A percentile compares a stretch with the other conserved stretches of the same genome.
Evolutionary conservation across 2,113 vertebrate genomes (phyloP).

Genomic region (Myodes glareolus): DNA sequence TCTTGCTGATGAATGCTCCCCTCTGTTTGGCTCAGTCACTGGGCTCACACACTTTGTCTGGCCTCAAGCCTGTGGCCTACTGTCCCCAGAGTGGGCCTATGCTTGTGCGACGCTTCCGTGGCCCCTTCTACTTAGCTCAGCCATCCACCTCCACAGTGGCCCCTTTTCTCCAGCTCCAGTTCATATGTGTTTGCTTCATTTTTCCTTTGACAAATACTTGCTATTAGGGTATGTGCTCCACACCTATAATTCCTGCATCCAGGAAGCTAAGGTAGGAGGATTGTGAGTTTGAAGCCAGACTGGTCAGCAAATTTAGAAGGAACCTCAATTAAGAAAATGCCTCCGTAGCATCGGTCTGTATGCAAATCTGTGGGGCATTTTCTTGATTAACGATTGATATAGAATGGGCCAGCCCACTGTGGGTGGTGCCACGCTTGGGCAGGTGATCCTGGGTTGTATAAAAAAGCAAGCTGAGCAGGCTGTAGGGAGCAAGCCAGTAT

Average conservation of each 20-base stretch:
- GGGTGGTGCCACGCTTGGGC: background rate
- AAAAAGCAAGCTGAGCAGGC: background rate
- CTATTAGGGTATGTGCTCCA: background rate
- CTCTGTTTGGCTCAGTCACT: background rate
- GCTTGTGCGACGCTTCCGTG: background rate
- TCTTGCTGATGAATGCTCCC: background rate
- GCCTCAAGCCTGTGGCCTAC: rapidly evolving
- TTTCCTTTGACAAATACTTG: background rate
- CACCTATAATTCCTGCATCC: background rate
- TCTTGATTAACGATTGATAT: background rate
- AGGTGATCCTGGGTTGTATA: background rate
- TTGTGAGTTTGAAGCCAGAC: background rate
- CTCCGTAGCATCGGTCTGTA: background rate
- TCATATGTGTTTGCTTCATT: background rate
- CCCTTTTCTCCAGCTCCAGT: background rate
- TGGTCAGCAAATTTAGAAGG: background rate
- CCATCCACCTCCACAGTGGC: background rate
- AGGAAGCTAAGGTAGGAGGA: background rate
- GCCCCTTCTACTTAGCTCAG: background rate
- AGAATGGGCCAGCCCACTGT: background rate
- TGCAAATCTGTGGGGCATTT: background rate
- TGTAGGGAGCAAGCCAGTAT: background rate
- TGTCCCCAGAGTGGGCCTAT: background rate
- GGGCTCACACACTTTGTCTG: background rate
- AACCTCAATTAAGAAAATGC: background rate